Evolutionary conservation across 64 coral and sea anemone species (phyloP).

Genomic region (Hydrozoanthus tunicans): DNA sequence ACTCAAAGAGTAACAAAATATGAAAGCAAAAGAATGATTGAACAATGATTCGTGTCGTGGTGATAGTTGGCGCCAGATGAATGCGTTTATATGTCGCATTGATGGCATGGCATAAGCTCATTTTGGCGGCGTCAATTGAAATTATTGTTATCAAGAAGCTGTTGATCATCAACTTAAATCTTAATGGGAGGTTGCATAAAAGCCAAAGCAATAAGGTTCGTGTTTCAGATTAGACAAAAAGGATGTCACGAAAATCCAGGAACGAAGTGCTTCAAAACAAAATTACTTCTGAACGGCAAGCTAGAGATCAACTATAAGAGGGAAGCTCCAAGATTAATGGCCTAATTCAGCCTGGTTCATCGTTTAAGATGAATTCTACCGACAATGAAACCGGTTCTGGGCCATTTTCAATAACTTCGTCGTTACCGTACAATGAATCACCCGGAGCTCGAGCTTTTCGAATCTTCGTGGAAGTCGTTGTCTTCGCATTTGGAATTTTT

Average conservation of each 20-base stretch:
- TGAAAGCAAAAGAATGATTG: too few relatives aligned
- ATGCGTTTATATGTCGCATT: background rate
- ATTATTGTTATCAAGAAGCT: background rate
- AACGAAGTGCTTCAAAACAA: too few relatives aligned
- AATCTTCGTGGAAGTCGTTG: conserved; percentile 54
- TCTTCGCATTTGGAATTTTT: conserved; percentile 42
- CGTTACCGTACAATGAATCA: background rate
- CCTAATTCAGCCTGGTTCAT: too few relatives aligned
- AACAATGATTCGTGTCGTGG: background rate
- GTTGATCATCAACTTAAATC: background rate
- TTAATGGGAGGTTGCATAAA: background rate
- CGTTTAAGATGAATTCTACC: background rate
- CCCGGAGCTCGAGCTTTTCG: conserved; percentile 23
- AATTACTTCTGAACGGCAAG: too few relatives aligned
- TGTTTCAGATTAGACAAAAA: background rate
- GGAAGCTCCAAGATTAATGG: too few relatives aligned
- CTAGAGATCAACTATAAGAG: too few relatives aligned
- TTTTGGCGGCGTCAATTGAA: background rate
- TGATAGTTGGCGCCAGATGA: conserved; percentile 10
- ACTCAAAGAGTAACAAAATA: too few relatives aligned
- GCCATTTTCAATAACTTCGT: too few relatives aligned
- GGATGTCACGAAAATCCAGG: background rate
- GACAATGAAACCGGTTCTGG: background rate
- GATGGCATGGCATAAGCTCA: background rate
- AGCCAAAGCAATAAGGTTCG: background rate